Evolutionary conservation across 2,113 vertebrate species (phyloP).

Genomic region (Hemiscyllium ocellatum): DNA sequence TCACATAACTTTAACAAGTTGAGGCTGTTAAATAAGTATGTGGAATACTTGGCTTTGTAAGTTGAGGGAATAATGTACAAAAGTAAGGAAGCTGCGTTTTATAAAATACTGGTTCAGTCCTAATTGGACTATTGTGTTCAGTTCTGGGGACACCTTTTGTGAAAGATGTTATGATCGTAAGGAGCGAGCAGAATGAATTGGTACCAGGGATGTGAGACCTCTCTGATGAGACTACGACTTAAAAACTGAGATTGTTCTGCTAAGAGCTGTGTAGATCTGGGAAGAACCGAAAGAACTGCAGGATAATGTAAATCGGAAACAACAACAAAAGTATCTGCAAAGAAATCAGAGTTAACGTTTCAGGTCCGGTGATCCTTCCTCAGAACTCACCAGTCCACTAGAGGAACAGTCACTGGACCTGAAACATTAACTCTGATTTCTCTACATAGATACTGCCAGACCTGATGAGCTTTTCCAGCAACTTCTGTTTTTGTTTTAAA

Average conservation of each 20-base stretch:
- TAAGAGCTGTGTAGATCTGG: not conserved
- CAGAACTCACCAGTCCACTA: too few relatives aligned
- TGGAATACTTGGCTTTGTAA: not conserved
- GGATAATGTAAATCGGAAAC: too few relatives aligned
- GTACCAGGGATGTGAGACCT: not conserved
- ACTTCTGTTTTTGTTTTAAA: too few relatives aligned
- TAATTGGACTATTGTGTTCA: not conserved
- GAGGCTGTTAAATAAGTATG: not conserved
- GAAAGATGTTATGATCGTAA: not conserved
- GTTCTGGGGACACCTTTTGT: not conserved
- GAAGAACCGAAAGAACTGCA: not conserved
- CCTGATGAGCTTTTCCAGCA: too few relatives aligned
- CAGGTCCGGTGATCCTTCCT: too few relatives aligned
- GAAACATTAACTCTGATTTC: too few relatives aligned
- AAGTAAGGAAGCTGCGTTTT: not conserved
- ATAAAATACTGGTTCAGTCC: not conserved
- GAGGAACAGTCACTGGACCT: too few relatives aligned
- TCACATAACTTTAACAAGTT: not conserved
- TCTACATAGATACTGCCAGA: too few relatives aligned
- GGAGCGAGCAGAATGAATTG: not conserved
- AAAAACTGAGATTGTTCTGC: not conserved
- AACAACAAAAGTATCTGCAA: too few relatives aligned
- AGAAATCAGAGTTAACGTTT: too few relatives aligned
- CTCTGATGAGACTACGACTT: not conserved
- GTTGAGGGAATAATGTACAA: not conserved